Evolutionary conservation across 2,888 invertebrate genomes (phyloP).

Genomic region (Metellina segmentata): DNA sequence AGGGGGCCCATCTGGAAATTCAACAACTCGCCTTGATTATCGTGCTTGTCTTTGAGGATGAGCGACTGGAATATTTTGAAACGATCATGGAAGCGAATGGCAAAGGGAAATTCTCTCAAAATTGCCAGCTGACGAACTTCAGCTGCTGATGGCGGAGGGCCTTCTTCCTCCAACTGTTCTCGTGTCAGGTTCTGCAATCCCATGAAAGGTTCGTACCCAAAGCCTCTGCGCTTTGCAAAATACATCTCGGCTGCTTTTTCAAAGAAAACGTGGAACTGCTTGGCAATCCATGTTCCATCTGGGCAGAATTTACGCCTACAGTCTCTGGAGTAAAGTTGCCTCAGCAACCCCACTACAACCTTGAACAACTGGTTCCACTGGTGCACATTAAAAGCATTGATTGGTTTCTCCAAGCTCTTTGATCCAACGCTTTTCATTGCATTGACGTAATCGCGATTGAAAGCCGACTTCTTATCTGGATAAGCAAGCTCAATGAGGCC

Average conservation of each 20-base stretch:
- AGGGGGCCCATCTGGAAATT: constrained; percentile 88
- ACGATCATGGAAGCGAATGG: constrained; percentile 94
- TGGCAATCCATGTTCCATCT: constrained; percentile 86
- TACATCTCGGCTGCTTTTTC: constrained; percentile 77
- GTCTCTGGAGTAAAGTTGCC: constrained; percentile 92
- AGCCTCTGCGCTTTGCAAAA: constrained; percentile 68
- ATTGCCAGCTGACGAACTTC: constrained; percentile 93
- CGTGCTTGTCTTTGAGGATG: constrained; percentile 84
- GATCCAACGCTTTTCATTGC: constrained; percentile 81
- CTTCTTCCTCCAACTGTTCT: constrained; percentile 78
- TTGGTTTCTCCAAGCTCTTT: constrained; percentile 60
- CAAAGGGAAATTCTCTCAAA: constrained; percentile 95
- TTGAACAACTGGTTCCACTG: constrained; percentile 91
- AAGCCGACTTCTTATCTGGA: constrained; percentile 86
- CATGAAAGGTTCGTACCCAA: constrained; percentile 77
- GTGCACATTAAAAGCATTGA: constrained; percentile 80
- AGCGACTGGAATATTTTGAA: constrained; percentile 85
- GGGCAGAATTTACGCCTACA: constrained; percentile 90
- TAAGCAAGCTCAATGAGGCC: constrained; percentile 93
- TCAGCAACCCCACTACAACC: constrained; percentile 86
- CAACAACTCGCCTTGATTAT: constrained; percentile 88
- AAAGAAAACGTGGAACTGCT: constrained; percentile 81
- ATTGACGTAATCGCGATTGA: constrained; percentile 84
- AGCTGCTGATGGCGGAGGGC: constrained; percentile 83
- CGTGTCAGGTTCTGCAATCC: constrained; percentile 76